Evolutionary conservation across 2,797 vertebrate genomes (phyloP).

Genomic region (Lutjanus argentimaculatus): DNA sequence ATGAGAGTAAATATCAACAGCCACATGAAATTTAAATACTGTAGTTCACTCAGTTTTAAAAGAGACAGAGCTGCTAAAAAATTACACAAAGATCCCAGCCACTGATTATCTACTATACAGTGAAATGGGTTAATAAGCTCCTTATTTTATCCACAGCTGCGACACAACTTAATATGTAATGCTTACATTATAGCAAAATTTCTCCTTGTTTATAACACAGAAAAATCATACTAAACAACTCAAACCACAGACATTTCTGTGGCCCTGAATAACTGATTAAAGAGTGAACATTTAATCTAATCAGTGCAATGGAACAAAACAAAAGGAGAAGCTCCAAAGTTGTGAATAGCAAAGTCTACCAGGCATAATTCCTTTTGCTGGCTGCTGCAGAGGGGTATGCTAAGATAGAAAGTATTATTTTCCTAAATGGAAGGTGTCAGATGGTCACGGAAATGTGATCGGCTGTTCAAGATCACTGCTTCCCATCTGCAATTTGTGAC

Average conservation of each 20-base stretch:
- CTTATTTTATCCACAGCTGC: constrained; percentile 22
- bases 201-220: constrained; percentile 32
- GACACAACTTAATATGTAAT: constrained; percentile 21
- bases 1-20: constrained; percentile 42
- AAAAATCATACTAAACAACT: constrained; percentile 47
- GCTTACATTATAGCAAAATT: constrained; percentile 2
- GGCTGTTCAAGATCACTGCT: constrained; percentile 99
- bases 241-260: constrained; percentile 48
- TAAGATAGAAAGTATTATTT: constrained; percentile 99
- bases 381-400: constrained; percentile 99
- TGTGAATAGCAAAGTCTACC: constrained; percentile 92
- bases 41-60: constrained; percentile 33
- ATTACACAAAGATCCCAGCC: constrained; percentile 25
- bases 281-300: constrained; percentile 77
- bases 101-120: constrained; percentile 13
- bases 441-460: constrained; percentile 99
- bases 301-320: constrained; percentile 81
- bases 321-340: constrained; percentile 83
- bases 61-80: constrained; percentile 15
- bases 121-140: constrained; percentile 23
- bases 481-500: constrained; percentile 99
- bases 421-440: constrained; percentile 99
- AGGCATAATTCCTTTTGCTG: constrained; percentile 98
- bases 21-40: constrained; percentile 31
- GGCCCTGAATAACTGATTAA: constrained; percentile 65